Base-by-base conservation (phyloP, 2,797 vertebrate species). In the Hoplostethus mediterraneus region DNA sequence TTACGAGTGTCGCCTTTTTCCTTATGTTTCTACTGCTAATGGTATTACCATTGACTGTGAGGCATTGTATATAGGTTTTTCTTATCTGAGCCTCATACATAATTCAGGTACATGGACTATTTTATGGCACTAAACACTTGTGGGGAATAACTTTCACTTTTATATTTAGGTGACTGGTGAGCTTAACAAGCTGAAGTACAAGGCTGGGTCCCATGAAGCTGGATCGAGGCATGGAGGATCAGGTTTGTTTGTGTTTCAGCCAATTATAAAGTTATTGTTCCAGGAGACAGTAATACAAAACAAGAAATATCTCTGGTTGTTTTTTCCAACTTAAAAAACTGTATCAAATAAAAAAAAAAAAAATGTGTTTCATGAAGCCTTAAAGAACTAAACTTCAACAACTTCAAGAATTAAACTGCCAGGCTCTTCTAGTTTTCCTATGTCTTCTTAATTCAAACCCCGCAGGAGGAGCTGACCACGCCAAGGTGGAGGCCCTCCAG, bases 111-210 rank as follows among this genome's bases (percentile, higher is more conserved):
- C 55, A 25, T 56, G n/a, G 63, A 52, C 38, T 36, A n/a, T 25
- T 70, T 55, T 21, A 28, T 30, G 52, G 4, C 16, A 14, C 30
- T 3, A 13, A 54, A 59, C 59, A 54, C 10, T 52, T 9, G 31
- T 6, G n/a, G 16, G 5, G 14, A 47, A 51, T 81, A 77, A 79
- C 14, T 55, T 30, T 52, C 7, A 10, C 2, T 84, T 85, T 77
- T 4, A 17, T 77, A 44, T 82, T 69, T 61, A 93, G 92, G 91
- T 99, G 87, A 98, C 97, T 0, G 90, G 88, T 1, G 98, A 99
- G 89, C 94, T 99, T 68, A 98, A 96, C 93, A 99, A 98, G 83
- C 96, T 99, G 70, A 99, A 98, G 85, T 99, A 96, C 91, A 99
- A 99, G 80, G 96, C 97, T 0, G 95, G 97, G 3, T 92, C 95